Percentiles rank a stretch among this genome's conserved stretches.
These are phyloP conservation scores for Brachionus koreanus DNA, from an alignment of 1,140 invertebrate genomes.

Conservation along the genomic window DNA sequence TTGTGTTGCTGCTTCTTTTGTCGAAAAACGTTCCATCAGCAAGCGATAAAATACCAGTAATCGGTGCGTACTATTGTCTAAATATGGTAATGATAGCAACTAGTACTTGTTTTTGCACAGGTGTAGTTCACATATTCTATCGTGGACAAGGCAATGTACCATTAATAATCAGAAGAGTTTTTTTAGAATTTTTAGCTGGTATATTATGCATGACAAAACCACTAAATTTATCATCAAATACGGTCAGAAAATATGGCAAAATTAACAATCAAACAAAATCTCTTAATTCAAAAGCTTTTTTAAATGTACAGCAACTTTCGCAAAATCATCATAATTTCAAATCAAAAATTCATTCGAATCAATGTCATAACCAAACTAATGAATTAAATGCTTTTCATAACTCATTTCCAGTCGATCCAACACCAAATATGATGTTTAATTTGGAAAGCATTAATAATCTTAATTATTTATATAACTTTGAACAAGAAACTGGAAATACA, in stretches of 20 bases:
- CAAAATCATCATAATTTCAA: too few relatives aligned
- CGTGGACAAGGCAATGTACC: constrained; percentile 47
- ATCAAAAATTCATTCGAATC: too few relatives aligned
- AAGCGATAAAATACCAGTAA: constrained; percentile 55
- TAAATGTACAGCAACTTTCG: too few relatives aligned
- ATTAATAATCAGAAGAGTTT: constrained; percentile 16
- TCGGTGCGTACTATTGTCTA: constrained; percentile 60
- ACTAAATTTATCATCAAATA: neutral
- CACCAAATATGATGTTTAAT: too few relatives aligned
- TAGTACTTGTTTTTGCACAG: constrained; percentile 58
- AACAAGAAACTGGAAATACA: too few relatives aligned
- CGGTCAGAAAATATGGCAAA: neutral
- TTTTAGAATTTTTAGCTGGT: constrained; percentile 34
- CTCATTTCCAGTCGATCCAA: too few relatives aligned
- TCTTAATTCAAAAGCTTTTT: neutral
- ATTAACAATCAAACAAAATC: neutral
- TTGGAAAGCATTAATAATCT: too few relatives aligned
- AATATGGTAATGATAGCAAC: constrained; percentile 60
- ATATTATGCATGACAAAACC: constrained; percentile 43
- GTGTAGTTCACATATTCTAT: constrained; percentile 58
- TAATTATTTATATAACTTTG: too few relatives aligned
- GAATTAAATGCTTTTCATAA: too few relatives aligned
- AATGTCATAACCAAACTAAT: too few relatives aligned
- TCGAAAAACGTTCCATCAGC: constrained; percentile 57
- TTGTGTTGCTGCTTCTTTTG: constrained; percentile 54